Evolutionary conservation across 2,888 invertebrate genomes (phyloP), one percentile per base, ranked within the genome.

Genomic region (Tenthredo livida): DNA sequence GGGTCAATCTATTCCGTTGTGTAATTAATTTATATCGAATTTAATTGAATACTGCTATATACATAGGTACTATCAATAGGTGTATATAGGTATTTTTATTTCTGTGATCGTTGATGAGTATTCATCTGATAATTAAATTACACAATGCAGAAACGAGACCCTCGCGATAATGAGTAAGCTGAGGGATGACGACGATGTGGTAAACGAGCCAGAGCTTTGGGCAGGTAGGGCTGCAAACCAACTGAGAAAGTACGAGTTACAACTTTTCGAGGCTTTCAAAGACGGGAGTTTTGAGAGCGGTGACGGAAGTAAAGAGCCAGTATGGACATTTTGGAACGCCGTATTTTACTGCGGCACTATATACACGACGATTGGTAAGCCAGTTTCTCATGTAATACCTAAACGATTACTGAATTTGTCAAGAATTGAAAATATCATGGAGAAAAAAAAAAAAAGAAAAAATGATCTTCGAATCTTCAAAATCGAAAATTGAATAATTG

Each of bases 331-430:
- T 92, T 97, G 97, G 96, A 97, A 97, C 91, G 95, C 98, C 0
- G 96, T 98, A 93, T 97, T 98, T 89, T 98, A 96, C 90, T 97
- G 97, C 88, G 97, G 97, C 67, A 98, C 98, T 37, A 96, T 98
- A 90, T 98, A 97, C 90, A 98, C 98, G 15, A 98, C 98, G 15
- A 98, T 98, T 91, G 98, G 98, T 98, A 90, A 95, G 96, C 93
- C 37, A 21, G 1, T 61, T 61, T 15, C 7, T 9, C 61, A 21
- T 40, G 3, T 15, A 47, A 12, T 15, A n/a, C n/a, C n/a, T n/a
- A 1, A 12, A 47, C 0, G 2, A 47, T 47, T 15, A 47, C 15
- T 47, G 47, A 47, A 47, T 15, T 47, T 15, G 12, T 47, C 15
- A 47, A 47, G 1, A 10, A 43, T 12, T 43, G 3, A 2, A 10